These are phyloP conservation scores for Ectropis grisescens DNA, from an alignment of 1,140 invertebrate genomes.

Conservation along the genomic window DNA sequence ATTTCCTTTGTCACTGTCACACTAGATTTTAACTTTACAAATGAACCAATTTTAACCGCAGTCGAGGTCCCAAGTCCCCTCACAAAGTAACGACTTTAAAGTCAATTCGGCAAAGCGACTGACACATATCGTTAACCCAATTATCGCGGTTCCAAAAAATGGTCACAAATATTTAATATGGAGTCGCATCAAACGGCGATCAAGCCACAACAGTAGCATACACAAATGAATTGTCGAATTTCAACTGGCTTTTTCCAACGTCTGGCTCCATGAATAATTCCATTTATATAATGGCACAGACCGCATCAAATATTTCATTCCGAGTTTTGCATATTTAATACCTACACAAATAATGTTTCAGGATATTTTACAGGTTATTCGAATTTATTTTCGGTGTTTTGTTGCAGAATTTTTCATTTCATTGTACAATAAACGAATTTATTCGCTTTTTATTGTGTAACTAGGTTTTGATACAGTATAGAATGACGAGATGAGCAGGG, in stretches of 20 bases:
- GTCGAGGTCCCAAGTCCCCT: no score
- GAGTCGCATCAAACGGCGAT: constrained; percentile 26
- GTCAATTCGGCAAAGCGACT: background rate
- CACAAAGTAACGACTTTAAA: no score
- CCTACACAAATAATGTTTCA: constrained; percentile 45
- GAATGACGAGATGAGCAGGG: no score
- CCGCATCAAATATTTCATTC: constrained; percentile 61
- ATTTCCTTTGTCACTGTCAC: no score
- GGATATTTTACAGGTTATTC: constrained; percentile 39
- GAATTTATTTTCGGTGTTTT: no score
- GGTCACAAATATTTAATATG: constrained; percentile 18
- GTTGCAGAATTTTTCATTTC: no score
- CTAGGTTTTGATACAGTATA: no score
- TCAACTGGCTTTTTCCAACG: constrained; percentile 53
- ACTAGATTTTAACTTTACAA: no score
- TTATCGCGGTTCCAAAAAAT: constrained; percentile 17
- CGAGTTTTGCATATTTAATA: constrained; percentile 57
- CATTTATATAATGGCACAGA: constrained; percentile 55
- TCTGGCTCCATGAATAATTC: constrained; percentile 58
- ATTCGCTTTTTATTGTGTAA: no score
- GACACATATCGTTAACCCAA: constrained; percentile 12
- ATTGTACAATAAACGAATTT: no score
- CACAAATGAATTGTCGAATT: constrained; percentile 58
- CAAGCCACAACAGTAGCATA: constrained; percentile 35
- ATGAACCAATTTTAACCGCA: no score